phyloP scores from a whole-genome alignment of 2,888 invertebrate species.

The Drosophila picticornis region DNA sequence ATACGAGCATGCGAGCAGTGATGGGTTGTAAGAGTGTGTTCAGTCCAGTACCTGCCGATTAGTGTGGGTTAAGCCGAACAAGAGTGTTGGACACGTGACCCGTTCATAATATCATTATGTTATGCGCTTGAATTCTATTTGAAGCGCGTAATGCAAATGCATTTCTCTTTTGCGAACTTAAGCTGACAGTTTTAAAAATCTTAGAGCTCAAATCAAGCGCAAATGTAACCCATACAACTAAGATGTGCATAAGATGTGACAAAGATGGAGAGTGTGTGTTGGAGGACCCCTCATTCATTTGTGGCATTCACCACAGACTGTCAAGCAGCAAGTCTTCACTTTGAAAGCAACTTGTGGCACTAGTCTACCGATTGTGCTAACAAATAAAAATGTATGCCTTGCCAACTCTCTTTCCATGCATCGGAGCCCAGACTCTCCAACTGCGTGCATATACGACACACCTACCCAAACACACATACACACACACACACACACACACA shows the following conservation, averaged over 20 bases:
- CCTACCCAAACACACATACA: not conserved
- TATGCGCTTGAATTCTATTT: not conserved
- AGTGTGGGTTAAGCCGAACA: not conserved
- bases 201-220: not conserved
- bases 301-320: slow-evolving; percentile 21
- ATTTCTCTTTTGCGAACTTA: not conserved
- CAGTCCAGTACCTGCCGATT: not conserved
- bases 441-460: not conserved
- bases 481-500: slow-evolving; percentile 7
- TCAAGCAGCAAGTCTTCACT: slow-evolving; percentile 47
- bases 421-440: not conserved
- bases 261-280: not conserved
- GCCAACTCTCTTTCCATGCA: slow-evolving; percentile 14
- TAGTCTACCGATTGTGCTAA: slow-evolving; percentile 65
- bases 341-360: slow-evolving; percentile 65
- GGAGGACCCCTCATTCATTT: slow-evolving; percentile 31
- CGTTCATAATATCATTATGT: not conserved
- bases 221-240: not conserved
- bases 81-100: slow-evolving; percentile 1
- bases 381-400: slow-evolving; percentile 74
- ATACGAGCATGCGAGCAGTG: slow-evolving; percentile 21
- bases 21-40: not conserved
- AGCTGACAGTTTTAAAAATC: not conserved
- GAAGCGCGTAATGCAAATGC: not conserved
- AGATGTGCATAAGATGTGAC: not conserved